A percentile compares a stretch with the other conserved stretches of the same genome.
Conservation (phyloP, 1,140 invertebrate species). For the Ostrea denselamellosa region DNA sequence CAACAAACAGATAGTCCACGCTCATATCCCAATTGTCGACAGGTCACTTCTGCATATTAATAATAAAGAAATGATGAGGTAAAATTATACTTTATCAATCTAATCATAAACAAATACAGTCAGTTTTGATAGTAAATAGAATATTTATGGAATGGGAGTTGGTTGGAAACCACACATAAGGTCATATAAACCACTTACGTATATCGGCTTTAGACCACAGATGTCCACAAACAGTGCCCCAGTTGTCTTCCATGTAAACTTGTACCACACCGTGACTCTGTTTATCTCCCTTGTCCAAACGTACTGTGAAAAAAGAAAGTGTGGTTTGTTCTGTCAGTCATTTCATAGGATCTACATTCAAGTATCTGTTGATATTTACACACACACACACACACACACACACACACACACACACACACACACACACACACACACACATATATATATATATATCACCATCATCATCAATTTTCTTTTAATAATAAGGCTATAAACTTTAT, state of each 20-base stretch:
- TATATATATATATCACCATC: background rate
- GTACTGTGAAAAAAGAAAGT: slow-evolving; percentile 53
- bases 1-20: slow-evolving; percentile 59
- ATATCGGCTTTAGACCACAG: slow-evolving; percentile 55
- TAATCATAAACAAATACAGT: no score
- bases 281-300: slow-evolving; percentile 55
- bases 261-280: slow-evolving; percentile 55
- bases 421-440: no score
- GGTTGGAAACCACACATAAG: no score
- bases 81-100: no score
- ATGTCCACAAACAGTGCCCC: slow-evolving; percentile 63
- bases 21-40: slow-evolving; percentile 58
- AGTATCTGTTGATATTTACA: no score
- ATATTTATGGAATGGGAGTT: background rate
- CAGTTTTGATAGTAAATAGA: no score
- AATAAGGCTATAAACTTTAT: no score
- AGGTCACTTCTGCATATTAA: slow-evolving; percentile 55
- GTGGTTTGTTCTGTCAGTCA: no score
- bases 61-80: background rate
- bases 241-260: slow-evolving; percentile 57
- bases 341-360: no score
- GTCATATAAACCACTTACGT: slow-evolving; percentile 38
- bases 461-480: no score
- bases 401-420: no score
- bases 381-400: no score